These are phyloP conservation scores for Pseudorhombus dupliciocellatus DNA, from an alignment of 2,113 vertebrate genomes.

Conservation along the genomic window DNA sequence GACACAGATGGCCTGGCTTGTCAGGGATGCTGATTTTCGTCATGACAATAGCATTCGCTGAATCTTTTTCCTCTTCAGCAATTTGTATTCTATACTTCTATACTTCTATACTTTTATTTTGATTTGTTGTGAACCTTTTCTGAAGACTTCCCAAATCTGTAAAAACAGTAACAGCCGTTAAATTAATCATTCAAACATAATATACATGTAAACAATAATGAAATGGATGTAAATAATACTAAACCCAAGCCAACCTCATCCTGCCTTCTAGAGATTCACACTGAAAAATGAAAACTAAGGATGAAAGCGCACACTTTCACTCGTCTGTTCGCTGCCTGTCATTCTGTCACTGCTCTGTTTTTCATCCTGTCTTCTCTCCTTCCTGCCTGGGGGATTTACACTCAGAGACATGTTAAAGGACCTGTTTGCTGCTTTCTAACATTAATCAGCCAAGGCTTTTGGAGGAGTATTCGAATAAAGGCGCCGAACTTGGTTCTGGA, in stretches of 20 bases:
- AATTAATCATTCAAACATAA: too few species aligned
- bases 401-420: not conserved
- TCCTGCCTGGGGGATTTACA: not conserved
- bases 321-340: not conserved
- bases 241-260: not conserved
- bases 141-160: too few species aligned
- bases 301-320: not conserved
- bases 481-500: not conserved
- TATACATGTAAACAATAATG: too few species aligned
- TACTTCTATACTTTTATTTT: too few species aligned
- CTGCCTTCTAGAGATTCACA: not conserved
- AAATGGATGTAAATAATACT: not conserved
- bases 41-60: too few species aligned
- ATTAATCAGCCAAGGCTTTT: conserved; percentile 13
- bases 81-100: too few species aligned
- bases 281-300: not conserved
- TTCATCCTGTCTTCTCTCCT: not conserved
- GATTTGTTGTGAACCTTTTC: too few species aligned
- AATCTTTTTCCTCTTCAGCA: too few species aligned
- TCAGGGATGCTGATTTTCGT: too few species aligned
- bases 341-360: not conserved
- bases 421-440: not conserved
- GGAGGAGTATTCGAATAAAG: not conserved
- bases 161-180: too few species aligned
- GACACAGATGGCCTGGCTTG: too few species aligned